These are phyloP conservation scores for Struthio camelus DNA, from an alignment of 2,113 vertebrate species.

Conservation along the genomic window DNA sequence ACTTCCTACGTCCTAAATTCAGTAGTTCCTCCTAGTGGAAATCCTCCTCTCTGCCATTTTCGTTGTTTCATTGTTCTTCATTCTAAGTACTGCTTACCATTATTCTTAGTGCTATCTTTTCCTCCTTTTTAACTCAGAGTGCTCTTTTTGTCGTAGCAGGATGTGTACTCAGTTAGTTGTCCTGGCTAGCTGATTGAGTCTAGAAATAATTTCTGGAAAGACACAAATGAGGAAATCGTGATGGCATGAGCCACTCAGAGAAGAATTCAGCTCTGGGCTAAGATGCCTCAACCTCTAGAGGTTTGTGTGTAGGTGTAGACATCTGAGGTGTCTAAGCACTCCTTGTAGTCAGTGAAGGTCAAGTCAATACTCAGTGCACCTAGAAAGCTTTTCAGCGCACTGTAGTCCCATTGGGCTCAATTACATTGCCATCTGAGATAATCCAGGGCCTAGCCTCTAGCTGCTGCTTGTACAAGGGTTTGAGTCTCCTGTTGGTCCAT, in stretches of 20 bases:
- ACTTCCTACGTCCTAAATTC: neutral
- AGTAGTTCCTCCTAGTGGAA: neutral
- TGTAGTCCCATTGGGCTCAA: neutral
- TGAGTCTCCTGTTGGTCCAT: neutral
- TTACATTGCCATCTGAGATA: neutral
- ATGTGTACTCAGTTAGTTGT: neutral
- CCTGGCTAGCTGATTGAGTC: neutral
- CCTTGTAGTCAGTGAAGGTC: neutral
- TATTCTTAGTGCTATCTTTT: neutral
- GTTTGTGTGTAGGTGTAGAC: neutral
- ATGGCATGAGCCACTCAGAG: neutral
- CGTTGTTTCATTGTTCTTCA: neutral
- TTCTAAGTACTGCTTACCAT: neutral
- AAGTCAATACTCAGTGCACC: neutral
- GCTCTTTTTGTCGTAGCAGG: neutral
- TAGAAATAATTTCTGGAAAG: neutral
- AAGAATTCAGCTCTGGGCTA: neutral
- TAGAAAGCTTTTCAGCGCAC: neutral
- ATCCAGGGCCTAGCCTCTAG: neutral
- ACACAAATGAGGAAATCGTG: neutral
- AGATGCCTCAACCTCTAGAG: neutral
- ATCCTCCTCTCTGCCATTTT: neutral
- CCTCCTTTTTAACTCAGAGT: neutral
- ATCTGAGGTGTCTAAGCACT: neutral
- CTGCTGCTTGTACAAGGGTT: neutral